Evolutionary conservation across 2,888 invertebrate genomes (phyloP).

Genomic region (Tetanocera ferruginea): DNA sequence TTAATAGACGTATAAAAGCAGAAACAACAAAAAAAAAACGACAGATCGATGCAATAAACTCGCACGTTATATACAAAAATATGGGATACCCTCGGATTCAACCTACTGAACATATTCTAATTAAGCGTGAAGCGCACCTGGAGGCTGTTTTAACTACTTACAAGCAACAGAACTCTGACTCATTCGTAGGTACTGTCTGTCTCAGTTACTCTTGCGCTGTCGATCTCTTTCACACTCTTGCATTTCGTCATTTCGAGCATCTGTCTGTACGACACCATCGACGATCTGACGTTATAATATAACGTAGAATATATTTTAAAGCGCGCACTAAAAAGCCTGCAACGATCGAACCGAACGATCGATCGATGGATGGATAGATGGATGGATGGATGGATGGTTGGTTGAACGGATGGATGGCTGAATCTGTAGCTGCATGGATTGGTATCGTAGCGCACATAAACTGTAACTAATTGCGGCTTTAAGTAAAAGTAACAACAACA

Average conservation of each 20-base stretch:
- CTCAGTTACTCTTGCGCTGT: background rate
- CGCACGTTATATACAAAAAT: slow-evolving; percentile 15
- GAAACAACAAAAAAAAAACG: slow-evolving; percentile 1
- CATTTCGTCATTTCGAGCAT: background rate
- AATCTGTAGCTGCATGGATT: slow-evolving; percentile 38
- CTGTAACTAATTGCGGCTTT: slow-evolving; percentile 68
- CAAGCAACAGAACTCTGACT: slow-evolving; percentile 44
- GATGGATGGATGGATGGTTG: slow-evolving; percentile 21
- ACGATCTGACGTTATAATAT: no score
- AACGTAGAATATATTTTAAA: no score
- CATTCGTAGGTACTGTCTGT: slow-evolving; percentile 2
- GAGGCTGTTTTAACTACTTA: slow-evolving; percentile 63
- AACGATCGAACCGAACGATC: slow-evolving; percentile 27
- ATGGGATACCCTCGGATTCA: slow-evolving; percentile 3
- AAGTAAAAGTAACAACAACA: slow-evolving; percentile 60
- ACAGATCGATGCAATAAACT: slow-evolving; percentile 24
- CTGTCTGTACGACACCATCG: no score
- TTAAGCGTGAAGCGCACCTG: slow-evolving; percentile 70
- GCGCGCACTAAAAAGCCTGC: slow-evolving; percentile 32
- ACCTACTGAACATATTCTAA: slow-evolving; percentile 58
- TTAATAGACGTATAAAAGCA: slow-evolving; percentile 7
- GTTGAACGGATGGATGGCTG: slow-evolving; percentile 21
- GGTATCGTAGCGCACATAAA: slow-evolving; percentile 46
- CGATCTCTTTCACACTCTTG: background rate
- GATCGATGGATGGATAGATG: slow-evolving; percentile 51